Evolutionary conservation across 1,140 invertebrate species (phyloP), one percentile per base, ranked within the genome.

Genomic region (Papilio machaon): DNA sequence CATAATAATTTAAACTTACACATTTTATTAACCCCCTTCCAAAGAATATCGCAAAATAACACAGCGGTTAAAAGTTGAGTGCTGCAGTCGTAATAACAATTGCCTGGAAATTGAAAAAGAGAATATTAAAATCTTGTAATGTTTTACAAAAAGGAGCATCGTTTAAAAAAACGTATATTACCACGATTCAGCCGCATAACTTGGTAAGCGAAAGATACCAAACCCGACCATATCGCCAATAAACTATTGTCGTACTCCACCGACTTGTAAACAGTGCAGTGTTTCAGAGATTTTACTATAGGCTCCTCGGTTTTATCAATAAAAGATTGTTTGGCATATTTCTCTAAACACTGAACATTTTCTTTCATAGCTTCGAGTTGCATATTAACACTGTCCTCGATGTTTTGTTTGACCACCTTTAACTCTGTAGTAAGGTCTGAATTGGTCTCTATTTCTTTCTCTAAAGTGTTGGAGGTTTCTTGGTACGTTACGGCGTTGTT

Each of bases 61-160:
- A 94, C 89, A 30, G 90, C 92, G 15, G 89, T 91, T 73, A 94
- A 67, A n/a, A 94, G 81, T 74, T 94, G 93, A 3, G 90, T 91
- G 17, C 91, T 91, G 73, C 89, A 94, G 74, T 94, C 90, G 82
- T 88, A 87, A 78, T 91, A 94, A 81, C 90, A 94, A 82, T 93
- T 94, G 13, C 92, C 93, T 94, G 83, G 83, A 89, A 73, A 70
- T 47, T 30, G 54, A 54, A 81, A 4, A 11, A 13, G 13, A 58
- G 17, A 58, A 58, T 2, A 5, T 8, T 54, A 15, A 47, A 74
- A 54, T 23, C 47, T 64, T 70, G 3, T 7, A 30, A 46, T 58
- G 30, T 15, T 46, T 23, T 23, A 35, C 38, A n/a, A 49, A 80
- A 70, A 73, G 19, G 10, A 77, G 23, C 58, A 64, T n/a, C 19